Conservation (phyloP, 2,888 invertebrate genomes). For the Machimus rusticus region DNA sequence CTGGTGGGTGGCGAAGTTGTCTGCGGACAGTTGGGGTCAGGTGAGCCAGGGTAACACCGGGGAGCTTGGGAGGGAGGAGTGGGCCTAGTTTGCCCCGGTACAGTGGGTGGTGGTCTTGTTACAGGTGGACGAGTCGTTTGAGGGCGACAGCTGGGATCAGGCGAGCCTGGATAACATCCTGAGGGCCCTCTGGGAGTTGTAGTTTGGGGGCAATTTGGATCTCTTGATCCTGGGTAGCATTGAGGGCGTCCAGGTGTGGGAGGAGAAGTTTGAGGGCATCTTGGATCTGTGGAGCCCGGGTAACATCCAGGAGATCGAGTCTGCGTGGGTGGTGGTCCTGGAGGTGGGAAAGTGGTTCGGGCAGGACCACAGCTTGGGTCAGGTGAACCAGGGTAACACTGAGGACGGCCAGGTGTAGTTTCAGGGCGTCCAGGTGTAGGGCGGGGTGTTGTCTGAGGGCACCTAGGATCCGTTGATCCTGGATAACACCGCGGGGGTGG, state of each 20-base stretch:
- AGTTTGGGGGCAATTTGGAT: slow-evolving; percentile 56
- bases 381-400: not conserved
- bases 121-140: not conserved
- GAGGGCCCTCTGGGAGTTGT: slow-evolving; percentile 42
- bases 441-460: slow-evolving; percentile 53
- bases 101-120: not conserved
- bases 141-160: slow-evolving; percentile 52
- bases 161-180: slow-evolving; percentile 56
- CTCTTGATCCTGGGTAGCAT: slow-evolving; percentile 56
- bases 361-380: slow-evolving; percentile 54
- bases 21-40: slow-evolving; percentile 57
- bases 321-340: not conserved
- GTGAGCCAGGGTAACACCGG: slow-evolving; percentile 55
- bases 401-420: not conserved
- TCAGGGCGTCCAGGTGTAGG: not conserved
- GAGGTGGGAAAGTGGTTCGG: not conserved
- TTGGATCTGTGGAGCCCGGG: slow-evolving; percentile 17
- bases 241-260: slow-evolving; percentile 46
- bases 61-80: slow-evolving; percentile 43
- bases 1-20: slow-evolving; percentile 43
- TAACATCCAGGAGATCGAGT: slow-evolving; percentile 23
- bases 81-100: not conserved
- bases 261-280: no score
- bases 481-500: slow-evolving; percentile 58
- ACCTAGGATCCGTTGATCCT: slow-evolving; percentile 63